phyloP scores from a whole-genome alignment of 2,113 vertebrate genomes.

The Ageneiosus marmoratus region DNA sequence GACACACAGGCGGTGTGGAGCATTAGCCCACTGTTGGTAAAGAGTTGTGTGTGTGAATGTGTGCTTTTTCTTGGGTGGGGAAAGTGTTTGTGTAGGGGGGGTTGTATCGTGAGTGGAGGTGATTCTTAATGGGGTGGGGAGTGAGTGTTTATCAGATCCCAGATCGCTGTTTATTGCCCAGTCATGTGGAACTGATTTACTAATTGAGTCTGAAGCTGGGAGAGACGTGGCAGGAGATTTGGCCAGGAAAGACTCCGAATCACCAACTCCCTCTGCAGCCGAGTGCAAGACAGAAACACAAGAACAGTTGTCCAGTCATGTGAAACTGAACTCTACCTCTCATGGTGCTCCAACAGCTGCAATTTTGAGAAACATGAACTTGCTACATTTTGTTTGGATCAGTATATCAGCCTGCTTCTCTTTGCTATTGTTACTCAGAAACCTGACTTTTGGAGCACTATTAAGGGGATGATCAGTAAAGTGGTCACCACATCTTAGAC shows the following conservation, averaged over 20 bases:
- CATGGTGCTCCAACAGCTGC: not conserved
- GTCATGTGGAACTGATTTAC: constrained; percentile 80
- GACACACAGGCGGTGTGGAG: constrained; percentile 14
- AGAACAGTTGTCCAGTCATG: constrained; percentile 26
- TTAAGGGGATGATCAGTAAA: constrained; percentile 12
- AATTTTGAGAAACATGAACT: constrained; percentile 14
- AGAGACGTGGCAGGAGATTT: constrained; percentile 37
- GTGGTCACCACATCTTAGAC: constrained; percentile 20
- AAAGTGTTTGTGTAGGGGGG: constrained; percentile 16
- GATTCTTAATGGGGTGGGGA: constrained; percentile 71
- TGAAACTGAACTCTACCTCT: constrained; percentile 9
- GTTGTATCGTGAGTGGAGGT: constrained; percentile 50
- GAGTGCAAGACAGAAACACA: not conserved
- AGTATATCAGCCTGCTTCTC: constrained; percentile 1
- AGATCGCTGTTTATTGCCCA: constrained; percentile 75
- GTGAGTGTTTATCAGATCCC: constrained; percentile 74
- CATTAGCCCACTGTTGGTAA: constrained; percentile 23
- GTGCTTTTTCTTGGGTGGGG: not conserved
- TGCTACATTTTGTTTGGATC: not conserved
- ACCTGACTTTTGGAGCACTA: constrained; percentile 36
- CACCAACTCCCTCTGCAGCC: constrained; percentile 17
- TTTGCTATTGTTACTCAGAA: constrained; percentile 16
- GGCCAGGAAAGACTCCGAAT: constrained; percentile 21
- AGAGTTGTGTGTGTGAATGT: constrained; percentile 35
- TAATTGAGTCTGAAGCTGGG: constrained; percentile 76